phyloP scores from a whole-genome alignment of 1,140 invertebrate genomes.

The Saccostrea cuccullata region DNA sequence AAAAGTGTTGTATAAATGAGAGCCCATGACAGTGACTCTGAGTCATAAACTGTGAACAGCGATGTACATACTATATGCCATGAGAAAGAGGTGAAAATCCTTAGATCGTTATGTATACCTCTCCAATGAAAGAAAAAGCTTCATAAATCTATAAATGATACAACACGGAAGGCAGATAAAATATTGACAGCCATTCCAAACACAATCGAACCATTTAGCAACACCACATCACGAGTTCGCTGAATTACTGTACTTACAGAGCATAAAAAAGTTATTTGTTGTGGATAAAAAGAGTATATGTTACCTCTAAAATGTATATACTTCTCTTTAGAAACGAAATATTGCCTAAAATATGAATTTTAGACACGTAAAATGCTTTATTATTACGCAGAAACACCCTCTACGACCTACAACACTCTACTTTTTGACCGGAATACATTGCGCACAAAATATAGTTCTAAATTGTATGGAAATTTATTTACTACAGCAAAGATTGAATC shows the following conservation, averaged over 20 bases:
- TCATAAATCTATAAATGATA: not conserved
- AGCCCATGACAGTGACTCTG: not conserved
- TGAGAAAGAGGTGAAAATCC: no score
- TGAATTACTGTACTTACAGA: not conserved
- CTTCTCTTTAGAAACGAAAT: slow-evolving; percentile 11
- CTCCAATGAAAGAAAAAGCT: no score
- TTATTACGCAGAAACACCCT: slow-evolving; percentile 61
- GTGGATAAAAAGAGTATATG: not conserved
- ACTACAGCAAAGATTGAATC: not conserved
- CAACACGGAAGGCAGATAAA: slow-evolving; percentile 30
- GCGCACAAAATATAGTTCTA: slow-evolving; percentile 42
- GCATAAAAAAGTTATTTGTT: not conserved
- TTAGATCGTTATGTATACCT: no score
- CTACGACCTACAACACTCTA: slow-evolving; percentile 49
- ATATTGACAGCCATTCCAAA: slow-evolving; percentile 33
- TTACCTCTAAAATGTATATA: not conserved
- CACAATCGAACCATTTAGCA: slow-evolving; percentile 35
- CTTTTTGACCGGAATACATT: slow-evolving; percentile 40
- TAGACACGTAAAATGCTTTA: slow-evolving; percentile 36
- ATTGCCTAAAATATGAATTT: slow-evolving; percentile 8
- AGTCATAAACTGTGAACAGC: not conserved
- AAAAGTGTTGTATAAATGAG: no score
- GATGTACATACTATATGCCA: not conserved
- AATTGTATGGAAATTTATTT: not conserved
- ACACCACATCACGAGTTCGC: not conserved